phyloP scores from a whole-genome alignment of 2,797 vertebrate species.

The Harpagifer antarcticus region DNA sequence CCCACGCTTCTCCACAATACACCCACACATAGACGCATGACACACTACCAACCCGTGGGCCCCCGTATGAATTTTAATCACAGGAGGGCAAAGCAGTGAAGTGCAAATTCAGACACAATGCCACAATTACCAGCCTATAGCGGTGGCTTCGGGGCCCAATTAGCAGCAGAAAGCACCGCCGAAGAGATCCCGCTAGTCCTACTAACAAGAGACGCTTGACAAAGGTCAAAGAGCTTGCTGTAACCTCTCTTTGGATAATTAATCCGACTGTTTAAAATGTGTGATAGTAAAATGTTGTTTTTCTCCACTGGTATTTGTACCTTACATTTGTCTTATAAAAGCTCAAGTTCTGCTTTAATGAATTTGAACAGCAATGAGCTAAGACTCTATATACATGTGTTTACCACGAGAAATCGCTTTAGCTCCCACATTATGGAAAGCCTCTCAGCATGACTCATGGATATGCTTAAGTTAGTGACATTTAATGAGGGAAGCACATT shows the following conservation, averaged over 20 bases:
- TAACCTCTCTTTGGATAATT: constrained; percentile 39
- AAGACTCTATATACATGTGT: constrained; percentile 26
- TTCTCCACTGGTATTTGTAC: neutral
- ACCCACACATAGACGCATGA: neutral
- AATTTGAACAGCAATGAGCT: constrained; percentile 46
- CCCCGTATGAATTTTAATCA: constrained; percentile 56
- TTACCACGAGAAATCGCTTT: constrained; percentile 14
- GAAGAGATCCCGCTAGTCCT: constrained; percentile 5
- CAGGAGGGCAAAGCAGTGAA: constrained; percentile 43
- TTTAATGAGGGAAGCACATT: constrained; percentile 63
- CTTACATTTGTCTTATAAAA: constrained; percentile 30
- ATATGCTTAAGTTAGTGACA: constrained; percentile 40
- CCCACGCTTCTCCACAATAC: neutral
- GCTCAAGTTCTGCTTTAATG: constrained; percentile 22
- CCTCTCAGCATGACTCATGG: constrained; percentile 56
- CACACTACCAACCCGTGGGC: constrained; percentile 20
- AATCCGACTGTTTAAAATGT: constrained; percentile 37
- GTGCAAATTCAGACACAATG: constrained; percentile 66
- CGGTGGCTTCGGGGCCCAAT: constrained; percentile 57
- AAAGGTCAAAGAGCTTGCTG: constrained; percentile 39
- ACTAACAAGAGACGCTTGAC: constrained; percentile 30
- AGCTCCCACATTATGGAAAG: constrained; percentile 39
- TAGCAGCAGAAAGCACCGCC: constrained; percentile 33
- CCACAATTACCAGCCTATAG: constrained; percentile 53
- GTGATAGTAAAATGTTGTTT: constrained; percentile 12